Evolutionary conservation across 1,140 invertebrate species (phyloP), one percentile per base, ranked within the genome.

Genomic region (Colletes latitarsis): DNA sequence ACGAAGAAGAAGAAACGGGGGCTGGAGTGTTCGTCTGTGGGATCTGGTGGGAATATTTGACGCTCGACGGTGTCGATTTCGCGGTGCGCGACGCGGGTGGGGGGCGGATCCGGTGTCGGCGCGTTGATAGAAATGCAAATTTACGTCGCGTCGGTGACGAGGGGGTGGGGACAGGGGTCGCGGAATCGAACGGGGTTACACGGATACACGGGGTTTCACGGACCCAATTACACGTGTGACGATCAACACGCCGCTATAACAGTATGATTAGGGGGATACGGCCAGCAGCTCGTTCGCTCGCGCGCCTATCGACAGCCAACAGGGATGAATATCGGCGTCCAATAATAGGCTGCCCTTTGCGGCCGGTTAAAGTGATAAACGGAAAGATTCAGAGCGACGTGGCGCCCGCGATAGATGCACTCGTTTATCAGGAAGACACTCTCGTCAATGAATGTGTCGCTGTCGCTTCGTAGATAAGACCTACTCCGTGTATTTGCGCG

Each of bases 191-290:
- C 77, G 63, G 53, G 78, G 62, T 52, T 68, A 63, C 71, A 73
- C 57, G 73, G 69, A 77, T 83, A 70, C 46, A 74, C 39, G 76
- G 62, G 43, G 67, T 86, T 73, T 80, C 78, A 66, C 78, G 68
- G 77, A 87, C 55, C 77, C 78, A 88, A 88, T 85, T 85, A 88
- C 84, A 85, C 87, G 83, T 86, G 81, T 74, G 84, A 80, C 57
- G 84, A 86, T 76, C 84, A 86, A 87, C 85, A 83, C 84, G 69
- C 19, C 46, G 75, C 21, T 83, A 69, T 82, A 86, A 83, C 84
- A 55, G 72, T 75, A 53, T 79, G 85, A 87, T 87, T 87, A 83
- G 73, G 71, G 55, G 75, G 62, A 81, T 73, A 77, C 73, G 85
- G 58, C 9, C 46, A 53, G 46, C 60, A 68, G 55, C 58, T 70